Base-by-base conservation (phyloP, 2,888 invertebrate genomes). In the Cecidostiba fungosa region DNA sequence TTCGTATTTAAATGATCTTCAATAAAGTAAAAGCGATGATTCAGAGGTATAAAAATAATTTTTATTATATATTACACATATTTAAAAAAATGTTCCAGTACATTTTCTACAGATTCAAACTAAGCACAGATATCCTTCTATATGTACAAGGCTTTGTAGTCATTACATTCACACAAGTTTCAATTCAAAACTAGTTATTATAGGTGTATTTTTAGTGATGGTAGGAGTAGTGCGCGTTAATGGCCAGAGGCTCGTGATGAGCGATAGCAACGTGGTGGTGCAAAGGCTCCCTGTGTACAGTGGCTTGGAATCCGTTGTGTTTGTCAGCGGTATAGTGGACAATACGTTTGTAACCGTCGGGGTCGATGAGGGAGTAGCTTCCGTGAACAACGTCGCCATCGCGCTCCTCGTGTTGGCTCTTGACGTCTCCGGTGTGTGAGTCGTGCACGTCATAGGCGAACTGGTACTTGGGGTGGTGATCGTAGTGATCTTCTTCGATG, bases 361-460 rank as follows among this genome's bases (percentile, higher is more conserved):
- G 90, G 62, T 92, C 92, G 86, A 92, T 91, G 47, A 92, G 85
- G 12, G 90, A 90, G 88, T 92, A 92, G 47, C 92, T 92, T 6
- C 92, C 92, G 81, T 90, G 90, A 12, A 92, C 92, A 29, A 91
- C 76, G 73, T 92, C 91, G 0, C 92, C 92, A 83, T 90, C 90
- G n/a, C 92, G 87, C 4, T 90, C 91, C 83, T 92, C 92, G 72
- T 91, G 91, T 26, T 92, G 92, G 12, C 91, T 91, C 87, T 92
- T 92, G 0, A 92, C 91, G 76, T 92, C 92, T 0, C 92, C 92
- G 74, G 92, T 92, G 23, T 91, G 54, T 0, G 90, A 86, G 74
- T 92, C 92, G 84, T 92, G 92, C 0, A 92, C 92, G 86, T 92
- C 91, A 82, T 92, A 92, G 4, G 92, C 89, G 66, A 92, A 92